Conservation (phyloP, 2,888 invertebrate species). For the Tuberolachnus salignus region DNA sequence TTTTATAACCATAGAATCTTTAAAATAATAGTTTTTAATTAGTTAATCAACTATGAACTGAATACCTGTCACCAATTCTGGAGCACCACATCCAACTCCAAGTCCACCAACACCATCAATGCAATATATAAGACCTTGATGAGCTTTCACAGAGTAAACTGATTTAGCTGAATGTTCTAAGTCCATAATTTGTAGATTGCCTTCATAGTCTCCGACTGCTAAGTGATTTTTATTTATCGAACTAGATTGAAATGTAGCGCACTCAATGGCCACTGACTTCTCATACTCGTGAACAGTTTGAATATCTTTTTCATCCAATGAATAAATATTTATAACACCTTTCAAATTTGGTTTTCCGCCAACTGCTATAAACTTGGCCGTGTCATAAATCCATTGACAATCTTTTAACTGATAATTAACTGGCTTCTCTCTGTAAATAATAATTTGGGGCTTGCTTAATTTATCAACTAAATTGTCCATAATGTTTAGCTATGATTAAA, state of each 20-base stretch:
- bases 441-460: conserved; percentile 79
- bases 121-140: conserved; percentile 84
- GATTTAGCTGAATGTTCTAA: conserved; percentile 75
- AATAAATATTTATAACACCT: conserved; percentile 83
- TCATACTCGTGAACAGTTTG: conserved; percentile 68
- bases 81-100: conserved; percentile 83
- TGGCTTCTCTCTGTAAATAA: conserved; percentile 82
- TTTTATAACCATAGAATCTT: no score
- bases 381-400: conserved; percentile 94
- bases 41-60: background rate
- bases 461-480: conserved; percentile 56
- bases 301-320: conserved; percentile 76
- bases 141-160: conserved; percentile 79
- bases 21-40: no score
- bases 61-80: conserved; percentile 93
- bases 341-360: conserved; percentile 85
- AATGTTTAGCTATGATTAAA: background rate
- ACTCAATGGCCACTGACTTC: conserved; percentile 85
- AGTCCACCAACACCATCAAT: conserved; percentile 89
- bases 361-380: conserved; percentile 88
- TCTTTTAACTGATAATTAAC: conserved; percentile 88
- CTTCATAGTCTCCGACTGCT: conserved; percentile 90
- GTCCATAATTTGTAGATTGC: conserved; percentile 84
- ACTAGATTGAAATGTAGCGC: conserved; percentile 91
- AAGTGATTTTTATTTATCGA: conserved; percentile 79